Base-by-base conservation (phyloP, 2,113 vertebrate genomes). In the Bathybates hornii region DNA sequence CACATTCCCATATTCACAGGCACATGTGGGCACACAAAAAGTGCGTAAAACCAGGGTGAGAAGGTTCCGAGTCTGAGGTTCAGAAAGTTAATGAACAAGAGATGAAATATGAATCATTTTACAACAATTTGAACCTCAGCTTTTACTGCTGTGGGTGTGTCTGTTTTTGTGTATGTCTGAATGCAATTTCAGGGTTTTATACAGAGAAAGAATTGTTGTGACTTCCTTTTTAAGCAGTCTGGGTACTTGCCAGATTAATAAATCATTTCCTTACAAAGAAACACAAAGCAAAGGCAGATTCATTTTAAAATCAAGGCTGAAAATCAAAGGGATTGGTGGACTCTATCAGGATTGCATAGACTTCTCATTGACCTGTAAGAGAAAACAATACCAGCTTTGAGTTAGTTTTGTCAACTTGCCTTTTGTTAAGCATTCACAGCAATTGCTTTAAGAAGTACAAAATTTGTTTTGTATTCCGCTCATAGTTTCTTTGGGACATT, bases 11-110 rank as follows among this genome's bases (percentile, higher is more conserved):
- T 14, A 86, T 43, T 87, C 27, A 68, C 36, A 56, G 17, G 79
- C 13, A 41, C 13, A 71, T 48, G 27, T 19, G 34, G 17, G 10
- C 79, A 12, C 68, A 84, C 38, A 80, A 29, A 4, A 78, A 81
- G 82, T 2, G 5, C 48, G 27, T 36, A 27, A 82, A 38, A 27
- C 3, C 3, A 2, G 11, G 66, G 34, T 3, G 19, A 88, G 73
- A 84, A 84, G 48, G 24, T 76, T 87, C 12, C 21, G 3, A 83
- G 45, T 86, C 36, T 43, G 41, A 86, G 66, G 76, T 82, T 80
- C 78, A 92, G 86, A 59, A 90, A 86, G 53, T 86, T 89, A 89
- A 93, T 93, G 82, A 93, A 87, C 82, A 78, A 81, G 90, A 84
- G 68, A 90, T 89, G 73, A 85, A 84, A 85, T 86, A 68, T 81